Evolutionary conservation across 2,113 vertebrate genomes (phyloP), one percentile per base, ranked within the genome.

Genomic region (Oxyruncus cristatus): DNA sequence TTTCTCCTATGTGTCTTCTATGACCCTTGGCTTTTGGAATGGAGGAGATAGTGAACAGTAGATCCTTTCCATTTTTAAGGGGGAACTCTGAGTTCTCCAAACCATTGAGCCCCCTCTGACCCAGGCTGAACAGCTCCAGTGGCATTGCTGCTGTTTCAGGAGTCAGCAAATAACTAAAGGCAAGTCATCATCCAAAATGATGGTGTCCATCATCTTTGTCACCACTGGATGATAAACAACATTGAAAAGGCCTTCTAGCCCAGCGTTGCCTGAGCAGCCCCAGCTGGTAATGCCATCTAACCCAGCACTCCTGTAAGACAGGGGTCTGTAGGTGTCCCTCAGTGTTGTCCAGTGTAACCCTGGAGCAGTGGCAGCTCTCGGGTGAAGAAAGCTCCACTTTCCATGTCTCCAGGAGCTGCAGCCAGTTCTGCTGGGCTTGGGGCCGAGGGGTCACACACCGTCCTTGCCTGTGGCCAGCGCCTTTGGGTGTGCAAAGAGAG

Each of bases 361-460:
- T 12, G 23, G 16, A 50, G 65, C 24, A 74, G 52, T 15, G 44
- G 33, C 65, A 78, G 55, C 50, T 84, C 47, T 52, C 37, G 12
- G 26, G 9, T 14, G 35, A 20, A 58, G 74, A 37, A 53, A 27
- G 24, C 32, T 80, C 1, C 2, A 3, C n/a, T 50, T n/a, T 14
- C 21, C 19, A 0, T 7, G 62, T n/a, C 28, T 28, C 27, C 74
- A 47, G 70, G 44, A 73, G 81, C 62, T 30, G 23, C 56, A 78
- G 46, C 17, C 70, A 16, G 32, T 50, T 76, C 47, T 81, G 22
- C 53, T 30, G 22, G 30, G 41, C 35, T 62, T 2, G 8, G 46
- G 42, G 42, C 19, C 0, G 1, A 11, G 50, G 61, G 55, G 18
- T 78, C 80, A 35, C 73, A 28, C 15, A 1, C 16, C 0, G 0